phyloP scores from a whole-genome alignment of 2,888 invertebrate species.

The Pyrgus malvae region DNA sequence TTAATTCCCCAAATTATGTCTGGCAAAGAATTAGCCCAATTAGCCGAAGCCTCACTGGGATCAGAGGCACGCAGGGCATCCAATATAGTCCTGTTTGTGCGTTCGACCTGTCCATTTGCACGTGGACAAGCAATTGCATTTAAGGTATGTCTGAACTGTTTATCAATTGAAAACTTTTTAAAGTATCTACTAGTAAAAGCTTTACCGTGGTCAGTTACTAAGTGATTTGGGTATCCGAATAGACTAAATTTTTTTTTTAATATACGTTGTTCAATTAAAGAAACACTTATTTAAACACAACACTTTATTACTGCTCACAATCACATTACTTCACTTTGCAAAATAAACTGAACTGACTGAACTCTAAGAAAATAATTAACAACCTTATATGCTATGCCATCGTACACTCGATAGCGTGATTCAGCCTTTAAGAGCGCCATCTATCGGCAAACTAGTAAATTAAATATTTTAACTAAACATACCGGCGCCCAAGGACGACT shows the following conservation, averaged over 20 bases:
- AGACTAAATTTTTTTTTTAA: too few species aligned
- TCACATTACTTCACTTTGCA: too few species aligned
- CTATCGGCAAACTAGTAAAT: background rate
- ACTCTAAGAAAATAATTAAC: too few species aligned
- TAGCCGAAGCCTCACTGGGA: conserved; percentile 33
- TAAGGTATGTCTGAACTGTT: conserved; percentile 34
- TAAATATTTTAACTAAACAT: background rate
- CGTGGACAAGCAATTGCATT: conserved; percentile 35
- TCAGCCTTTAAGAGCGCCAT: background rate
- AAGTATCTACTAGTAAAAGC: conserved; percentile 37
- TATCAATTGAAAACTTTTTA: conserved; percentile 31
- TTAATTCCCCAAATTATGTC: conserved; percentile 39
- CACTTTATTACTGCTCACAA: too few species aligned
- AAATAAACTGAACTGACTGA: too few species aligned
- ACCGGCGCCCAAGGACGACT: background rate
- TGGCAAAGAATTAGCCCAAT: conserved; percentile 35
- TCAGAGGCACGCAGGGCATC: conserved; percentile 33
- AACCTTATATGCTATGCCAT: too few species aligned
- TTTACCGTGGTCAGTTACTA: conserved; percentile 30
- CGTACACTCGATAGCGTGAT: too few species aligned
- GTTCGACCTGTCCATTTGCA: conserved; percentile 38
- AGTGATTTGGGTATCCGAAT: conserved; percentile 26
- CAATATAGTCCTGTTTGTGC: conserved; percentile 35
- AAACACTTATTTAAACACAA: too few species aligned
- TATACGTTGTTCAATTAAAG: too few species aligned